A percentile compares a stretch with the other conserved stretches of the same genome.
phyloP scores from a whole-genome alignment of 1,140 invertebrate genomes.

The Eumaeus atala region DNA sequence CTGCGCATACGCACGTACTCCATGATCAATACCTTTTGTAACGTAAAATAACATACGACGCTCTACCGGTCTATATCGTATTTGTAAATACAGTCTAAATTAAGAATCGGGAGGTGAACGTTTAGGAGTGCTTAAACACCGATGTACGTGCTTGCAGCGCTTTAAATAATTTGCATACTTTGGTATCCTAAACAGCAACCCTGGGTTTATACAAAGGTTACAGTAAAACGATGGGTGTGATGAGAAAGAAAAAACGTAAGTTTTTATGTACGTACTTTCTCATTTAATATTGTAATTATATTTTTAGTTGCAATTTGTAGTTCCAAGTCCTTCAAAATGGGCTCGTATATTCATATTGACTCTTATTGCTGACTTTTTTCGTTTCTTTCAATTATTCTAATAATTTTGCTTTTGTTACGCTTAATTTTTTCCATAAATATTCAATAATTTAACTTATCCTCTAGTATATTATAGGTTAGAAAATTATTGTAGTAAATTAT shows the following conservation, averaged over 20 bases:
- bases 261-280: conserved; percentile 20
- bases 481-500: no score
- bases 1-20: conserved; percentile 50
- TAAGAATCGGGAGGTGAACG: conserved; percentile 44
- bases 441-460: no score
- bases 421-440: no score
- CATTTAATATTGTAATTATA: neutral
- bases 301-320: neutral
- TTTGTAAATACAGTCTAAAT: conserved; percentile 18
- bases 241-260: conserved; percentile 68
- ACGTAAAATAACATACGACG: conserved; percentile 12
- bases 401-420: neutral
- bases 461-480: no score
- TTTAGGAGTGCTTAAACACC: conserved; percentile 47
- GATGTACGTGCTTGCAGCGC: conserved; percentile 37
- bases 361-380: no score
- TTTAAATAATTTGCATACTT: conserved; percentile 42
- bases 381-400: neutral
- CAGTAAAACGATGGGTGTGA: conserved; percentile 54
- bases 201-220: conserved; percentile 24
- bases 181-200: conserved; percentile 21
- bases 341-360: no score
- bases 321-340: no score
- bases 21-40: conserved; percentile 3
- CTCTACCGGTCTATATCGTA: conserved; percentile 12